Percentiles rank a stretch among this genome's conserved stretches.
phyloP scores from a whole-genome alignment of 2,113 vertebrate genomes.

The Illadopsis cleaveri region DNA sequence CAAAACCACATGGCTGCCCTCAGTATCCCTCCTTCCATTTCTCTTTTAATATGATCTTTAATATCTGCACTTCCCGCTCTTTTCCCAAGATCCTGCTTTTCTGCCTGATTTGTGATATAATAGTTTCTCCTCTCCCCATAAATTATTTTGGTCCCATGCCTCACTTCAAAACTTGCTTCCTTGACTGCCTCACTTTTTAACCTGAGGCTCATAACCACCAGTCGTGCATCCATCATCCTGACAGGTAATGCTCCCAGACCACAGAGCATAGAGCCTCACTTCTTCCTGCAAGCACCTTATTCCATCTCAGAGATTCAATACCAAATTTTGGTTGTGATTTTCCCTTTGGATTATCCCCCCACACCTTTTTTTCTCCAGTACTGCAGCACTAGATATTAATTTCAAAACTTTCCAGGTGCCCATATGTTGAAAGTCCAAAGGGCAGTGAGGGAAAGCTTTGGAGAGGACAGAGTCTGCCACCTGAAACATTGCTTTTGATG shows the following conservation, averaged over 20 bases:
- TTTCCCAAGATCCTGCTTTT: background rate
- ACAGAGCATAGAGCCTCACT: background rate
- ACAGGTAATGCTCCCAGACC: background rate
- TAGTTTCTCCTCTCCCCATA: background rate
- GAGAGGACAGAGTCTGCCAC: background rate
- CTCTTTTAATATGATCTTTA: background rate
- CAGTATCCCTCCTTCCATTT: background rate
- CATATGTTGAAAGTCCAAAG: background rate
- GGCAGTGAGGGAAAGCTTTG: background rate
- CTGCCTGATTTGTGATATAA: background rate
- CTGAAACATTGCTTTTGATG: background rate
- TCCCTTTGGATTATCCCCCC: background rate
- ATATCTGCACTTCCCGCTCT: background rate
- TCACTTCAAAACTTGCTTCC: background rate
- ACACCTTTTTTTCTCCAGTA: background rate
- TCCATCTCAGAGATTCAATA: background rate
- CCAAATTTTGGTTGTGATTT: background rate
- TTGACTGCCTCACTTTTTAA: background rate
- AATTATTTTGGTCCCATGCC: background rate
- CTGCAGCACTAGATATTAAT: background rate
- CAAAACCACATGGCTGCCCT: accelerated
- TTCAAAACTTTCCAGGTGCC: background rate
- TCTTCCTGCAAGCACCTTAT: background rate
- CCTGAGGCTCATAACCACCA: background rate
- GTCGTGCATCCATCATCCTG: background rate